These are phyloP conservation scores for Centropus bengalensis DNA, from an alignment of 2,113 vertebrate species.

Conservation along the genomic window DNA sequence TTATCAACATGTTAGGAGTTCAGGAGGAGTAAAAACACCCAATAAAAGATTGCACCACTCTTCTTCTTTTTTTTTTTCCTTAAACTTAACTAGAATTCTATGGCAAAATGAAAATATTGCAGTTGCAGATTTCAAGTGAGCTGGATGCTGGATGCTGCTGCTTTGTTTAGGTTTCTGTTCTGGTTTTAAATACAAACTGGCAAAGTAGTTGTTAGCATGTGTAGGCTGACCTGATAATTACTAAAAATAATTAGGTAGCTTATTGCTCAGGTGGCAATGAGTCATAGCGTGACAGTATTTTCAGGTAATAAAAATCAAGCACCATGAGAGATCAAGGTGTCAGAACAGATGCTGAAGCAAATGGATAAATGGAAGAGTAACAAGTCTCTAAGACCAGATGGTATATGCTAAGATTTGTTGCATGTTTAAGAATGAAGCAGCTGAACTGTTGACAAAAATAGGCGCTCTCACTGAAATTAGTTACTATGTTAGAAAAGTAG, in stretches of 20 bases:
- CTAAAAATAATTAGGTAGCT: not conserved
- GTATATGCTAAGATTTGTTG: conserved; percentile 36
- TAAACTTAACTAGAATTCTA: not conserved
- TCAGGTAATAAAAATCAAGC: conserved; percentile 35
- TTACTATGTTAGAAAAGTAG: conserved; percentile 57
- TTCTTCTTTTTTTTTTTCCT: not conserved
- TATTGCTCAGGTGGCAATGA: conserved; percentile 7
- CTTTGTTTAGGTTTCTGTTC: not conserved
- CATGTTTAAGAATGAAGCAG: conserved; percentile 64
- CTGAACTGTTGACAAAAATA: conserved; percentile 48
- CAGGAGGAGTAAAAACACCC: not conserved
- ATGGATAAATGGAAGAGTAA: conserved; percentile 60
- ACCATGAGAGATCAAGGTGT: not conserved
- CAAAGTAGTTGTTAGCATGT: not conserved
- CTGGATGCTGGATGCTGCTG: not conserved
- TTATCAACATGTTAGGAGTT: not conserved
- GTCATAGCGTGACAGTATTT: not conserved
- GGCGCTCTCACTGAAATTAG: conserved; percentile 51
- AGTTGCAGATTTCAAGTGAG: not conserved
- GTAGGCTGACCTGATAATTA: not conserved
- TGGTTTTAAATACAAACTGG: not conserved
- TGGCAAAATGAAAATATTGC: not conserved
- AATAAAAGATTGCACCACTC: not conserved
- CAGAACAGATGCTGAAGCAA: conserved; percentile 48
- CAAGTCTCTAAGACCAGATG: conserved; percentile 55